phyloP scores from a whole-genome alignment of 1,140 invertebrate species.

The Metaphire vulgaris region DNA sequence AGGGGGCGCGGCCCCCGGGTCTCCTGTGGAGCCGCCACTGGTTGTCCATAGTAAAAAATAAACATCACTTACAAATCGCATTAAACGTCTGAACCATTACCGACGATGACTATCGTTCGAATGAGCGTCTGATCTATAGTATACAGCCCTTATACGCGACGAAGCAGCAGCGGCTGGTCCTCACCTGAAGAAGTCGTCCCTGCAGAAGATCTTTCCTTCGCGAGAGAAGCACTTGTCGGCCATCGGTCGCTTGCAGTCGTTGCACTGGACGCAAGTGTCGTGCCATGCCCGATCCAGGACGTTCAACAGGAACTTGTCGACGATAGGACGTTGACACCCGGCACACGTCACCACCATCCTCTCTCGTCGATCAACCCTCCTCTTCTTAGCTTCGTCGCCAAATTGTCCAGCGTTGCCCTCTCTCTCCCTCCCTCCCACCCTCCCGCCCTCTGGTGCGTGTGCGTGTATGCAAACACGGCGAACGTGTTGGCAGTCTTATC shows the following conservation, averaged over 20 bases:
- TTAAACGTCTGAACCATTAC: no score
- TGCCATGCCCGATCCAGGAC: constrained; percentile 78
- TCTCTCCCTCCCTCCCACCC: background rate
- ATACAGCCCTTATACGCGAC: background rate
- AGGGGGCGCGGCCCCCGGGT: no score
- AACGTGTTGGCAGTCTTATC: no score
- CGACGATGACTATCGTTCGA: no score
- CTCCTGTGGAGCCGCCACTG: no score
- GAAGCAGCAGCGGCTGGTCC: background rate
- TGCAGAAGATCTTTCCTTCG: constrained; percentile 86
- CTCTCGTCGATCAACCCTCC: background rate
- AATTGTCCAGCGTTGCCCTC: background rate
- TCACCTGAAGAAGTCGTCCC: constrained; percentile 96
- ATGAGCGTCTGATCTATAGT: no score
- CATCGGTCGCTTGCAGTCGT: constrained; percentile 76
- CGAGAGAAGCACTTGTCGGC: constrained; percentile 87
- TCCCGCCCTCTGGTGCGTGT: background rate
- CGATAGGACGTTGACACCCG: constrained; percentile 82
- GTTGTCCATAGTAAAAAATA: no score
- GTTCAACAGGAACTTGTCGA: constrained; percentile 87
- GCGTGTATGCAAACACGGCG: no score
- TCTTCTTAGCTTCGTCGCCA: background rate
- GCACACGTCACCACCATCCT: constrained; percentile 59
- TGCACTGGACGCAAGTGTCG: constrained; percentile 83
- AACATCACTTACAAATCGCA: no score